Evolutionary conservation across 37 sponge, comb jelly and placozoan species (phyloP), one percentile per base, ranked within the genome.

Genomic region (Halisarca cf. caerulea): DNA sequence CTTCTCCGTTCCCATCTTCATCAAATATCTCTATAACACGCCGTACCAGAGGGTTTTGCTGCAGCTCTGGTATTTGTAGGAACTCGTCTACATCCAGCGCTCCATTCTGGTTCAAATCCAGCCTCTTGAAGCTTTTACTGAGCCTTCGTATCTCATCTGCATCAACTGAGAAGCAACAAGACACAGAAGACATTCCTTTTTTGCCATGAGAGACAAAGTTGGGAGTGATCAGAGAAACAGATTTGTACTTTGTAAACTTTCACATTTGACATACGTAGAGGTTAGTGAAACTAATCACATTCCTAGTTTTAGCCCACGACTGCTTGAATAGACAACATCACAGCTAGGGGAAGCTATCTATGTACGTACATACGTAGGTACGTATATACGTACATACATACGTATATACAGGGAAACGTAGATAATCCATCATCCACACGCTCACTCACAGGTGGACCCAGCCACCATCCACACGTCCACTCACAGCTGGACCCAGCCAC

Each of bases 21-120:
- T 99, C 99, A 66, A 99, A 93, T 28, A 99, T 83, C 30, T 99
- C 99, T 51, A 99, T 96, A 9, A 99, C 99, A 28, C 99, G 78
- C 33, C 89, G 86, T 15, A 99, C 99, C 6, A 99, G 90, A 28
- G 99, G 99, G 85, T 99, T 99, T 85, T 99, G 97, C 82, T 99
- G 97, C 38, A 99, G 86, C 55, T 99, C 99, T 23, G 99, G 99
- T 32, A 99, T 90, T 39, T 81, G 68, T 88, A 99, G 91, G 66
- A 99, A 99, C 86, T 99, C 99, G 0, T 99, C 97, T 33, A 91
- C 91, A 28, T 94, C 95, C 58, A 99, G 83, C 25, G 94, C 88
- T 18, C 99, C 99, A 85, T 95, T 91, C 72, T 96, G 92, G 81
- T 99, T 95, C 77, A 99, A 32, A 62, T 99, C 99, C 25, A 99